Conservation (phyloP, 2,888 invertebrate genomes). For the Temnothorax unifasciatus region DNA sequence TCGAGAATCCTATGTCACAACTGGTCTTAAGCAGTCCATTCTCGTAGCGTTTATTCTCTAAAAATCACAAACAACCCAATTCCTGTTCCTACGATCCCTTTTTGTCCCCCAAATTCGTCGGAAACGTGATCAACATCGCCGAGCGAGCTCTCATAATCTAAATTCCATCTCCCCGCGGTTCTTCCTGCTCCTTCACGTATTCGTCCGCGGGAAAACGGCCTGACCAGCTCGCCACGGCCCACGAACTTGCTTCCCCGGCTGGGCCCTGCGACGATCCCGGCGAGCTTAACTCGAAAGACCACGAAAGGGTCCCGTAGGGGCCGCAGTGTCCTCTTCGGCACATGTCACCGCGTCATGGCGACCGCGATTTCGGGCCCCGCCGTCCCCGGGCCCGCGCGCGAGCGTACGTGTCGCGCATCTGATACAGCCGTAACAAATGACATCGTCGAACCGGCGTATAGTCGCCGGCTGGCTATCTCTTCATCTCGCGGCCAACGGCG, state of each 20-base stretch:
- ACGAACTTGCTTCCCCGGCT: slow-evolving; percentile 48
- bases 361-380: slow-evolving; percentile 61
- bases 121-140: slow-evolving; percentile 72
- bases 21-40: slow-evolving; percentile 55
- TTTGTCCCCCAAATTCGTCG: slow-evolving; percentile 44
- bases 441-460: slow-evolving; percentile 81
- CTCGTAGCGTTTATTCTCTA: slow-evolving; percentile 50
- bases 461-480: slow-evolving; percentile 76
- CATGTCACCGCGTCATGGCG: slow-evolving; percentile 46
- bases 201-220: slow-evolving; percentile 61
- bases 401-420: slow-evolving; percentile 78
- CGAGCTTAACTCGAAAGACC: slow-evolving; percentile 7
- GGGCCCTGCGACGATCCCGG: neutral
- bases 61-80: slow-evolving; percentile 53
- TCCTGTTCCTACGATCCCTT: slow-evolving; percentile 39
- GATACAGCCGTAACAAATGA: slow-evolving; percentile 82
- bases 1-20: slow-evolving; percentile 11
- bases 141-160: slow-evolving; percentile 67
- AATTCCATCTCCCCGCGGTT: slow-evolving; percentile 45
- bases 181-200: slow-evolving; percentile 65
- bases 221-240: slow-evolving; percentile 39
- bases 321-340: slow-evolving; percentile 44
- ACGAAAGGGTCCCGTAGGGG: neutral
- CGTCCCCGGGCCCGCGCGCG: slow-evolving; percentile 28
- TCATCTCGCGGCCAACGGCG: slow-evolving; percentile 72